These are phyloP conservation scores for Cettia cetti DNA, from an alignment of 2,113 vertebrate genomes.

Conservation along the genomic window DNA sequence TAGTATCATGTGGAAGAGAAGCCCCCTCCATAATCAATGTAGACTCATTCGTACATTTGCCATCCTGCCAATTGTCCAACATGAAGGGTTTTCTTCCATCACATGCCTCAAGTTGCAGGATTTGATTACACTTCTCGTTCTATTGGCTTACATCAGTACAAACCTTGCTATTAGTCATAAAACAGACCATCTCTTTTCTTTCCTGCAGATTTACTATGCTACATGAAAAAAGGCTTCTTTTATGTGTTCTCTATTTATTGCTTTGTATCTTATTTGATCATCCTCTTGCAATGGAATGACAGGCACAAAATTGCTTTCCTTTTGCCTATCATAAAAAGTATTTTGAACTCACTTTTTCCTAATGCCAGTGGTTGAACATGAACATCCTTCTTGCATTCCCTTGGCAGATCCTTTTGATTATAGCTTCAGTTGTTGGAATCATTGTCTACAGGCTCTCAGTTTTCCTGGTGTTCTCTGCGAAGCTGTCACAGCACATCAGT, in stretches of 20 bases:
- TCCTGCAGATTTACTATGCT: neutral
- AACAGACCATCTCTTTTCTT: neutral
- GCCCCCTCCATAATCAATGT: neutral
- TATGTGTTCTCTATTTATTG: neutral
- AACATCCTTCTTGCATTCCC: neutral
- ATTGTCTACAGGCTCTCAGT: slow-evolving; percentile 90
- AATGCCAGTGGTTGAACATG: neutral
- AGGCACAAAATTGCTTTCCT: neutral
- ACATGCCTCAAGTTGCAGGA: neutral
- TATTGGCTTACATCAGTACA: neutral
- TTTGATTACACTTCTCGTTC: neutral
- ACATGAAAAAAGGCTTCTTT: neutral
- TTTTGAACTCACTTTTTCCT: neutral
- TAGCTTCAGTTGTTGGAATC: slow-evolving; percentile 89
- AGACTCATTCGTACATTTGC: neutral
- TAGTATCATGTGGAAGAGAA: neutral
- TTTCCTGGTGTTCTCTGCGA: slow-evolving; percentile 84
- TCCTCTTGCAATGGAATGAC: neutral
- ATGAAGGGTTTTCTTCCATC: neutral
- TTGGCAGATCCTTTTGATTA: slow-evolving; percentile 86
- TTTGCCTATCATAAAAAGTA: neutral
- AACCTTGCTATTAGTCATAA: slow-evolving; percentile 13
- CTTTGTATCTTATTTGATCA: neutral
- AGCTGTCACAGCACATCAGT: slow-evolving; percentile 68
- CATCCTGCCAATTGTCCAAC: neutral